Evolutionary conservation across 1,140 invertebrate species (phyloP).

Genomic region (Ptiloglossa arizonensis): DNA sequence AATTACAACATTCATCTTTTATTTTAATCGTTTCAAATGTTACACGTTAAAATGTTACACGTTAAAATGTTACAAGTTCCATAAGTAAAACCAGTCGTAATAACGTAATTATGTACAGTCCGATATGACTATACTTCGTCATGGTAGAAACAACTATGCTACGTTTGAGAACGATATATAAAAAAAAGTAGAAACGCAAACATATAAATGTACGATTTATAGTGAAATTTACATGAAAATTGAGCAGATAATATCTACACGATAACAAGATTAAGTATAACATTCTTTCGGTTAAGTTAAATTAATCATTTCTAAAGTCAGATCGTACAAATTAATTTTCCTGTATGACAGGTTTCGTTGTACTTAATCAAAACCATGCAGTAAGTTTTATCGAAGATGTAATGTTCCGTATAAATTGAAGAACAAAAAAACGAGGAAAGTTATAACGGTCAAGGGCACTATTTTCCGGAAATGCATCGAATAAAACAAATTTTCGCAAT

Average conservation of each 20-base stretch:
- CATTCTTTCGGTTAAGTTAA: not conserved
- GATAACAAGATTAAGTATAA: not conserved
- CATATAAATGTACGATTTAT: not conserved
- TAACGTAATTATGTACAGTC: too few relatives aligned
- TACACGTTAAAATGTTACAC: too few relatives aligned
- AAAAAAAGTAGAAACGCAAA: too few relatives aligned
- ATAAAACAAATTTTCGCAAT: not conserved
- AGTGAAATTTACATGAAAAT: not conserved
- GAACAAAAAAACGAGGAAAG: conserved; percentile 1
- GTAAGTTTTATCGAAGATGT: not conserved
- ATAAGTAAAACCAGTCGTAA: too few relatives aligned
- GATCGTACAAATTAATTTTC: not conserved
- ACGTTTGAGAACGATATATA: too few relatives aligned
- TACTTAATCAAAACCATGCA: not conserved
- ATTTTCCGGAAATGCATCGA: not conserved
- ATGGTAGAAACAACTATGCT: too few relatives aligned
- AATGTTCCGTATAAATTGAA: conserved; percentile 22
- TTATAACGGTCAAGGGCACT: too few relatives aligned
- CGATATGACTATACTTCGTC: too few relatives aligned
- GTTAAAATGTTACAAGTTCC: too few relatives aligned
- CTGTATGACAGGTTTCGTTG: not conserved
- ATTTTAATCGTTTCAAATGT: too few relatives aligned
- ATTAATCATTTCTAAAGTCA: not conserved
- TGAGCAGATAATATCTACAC: conserved; percentile 1
- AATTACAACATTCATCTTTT: too few relatives aligned